Conservation (phyloP, 2,113 vertebrate genomes). For the Oreochromis spilurus region DNA sequence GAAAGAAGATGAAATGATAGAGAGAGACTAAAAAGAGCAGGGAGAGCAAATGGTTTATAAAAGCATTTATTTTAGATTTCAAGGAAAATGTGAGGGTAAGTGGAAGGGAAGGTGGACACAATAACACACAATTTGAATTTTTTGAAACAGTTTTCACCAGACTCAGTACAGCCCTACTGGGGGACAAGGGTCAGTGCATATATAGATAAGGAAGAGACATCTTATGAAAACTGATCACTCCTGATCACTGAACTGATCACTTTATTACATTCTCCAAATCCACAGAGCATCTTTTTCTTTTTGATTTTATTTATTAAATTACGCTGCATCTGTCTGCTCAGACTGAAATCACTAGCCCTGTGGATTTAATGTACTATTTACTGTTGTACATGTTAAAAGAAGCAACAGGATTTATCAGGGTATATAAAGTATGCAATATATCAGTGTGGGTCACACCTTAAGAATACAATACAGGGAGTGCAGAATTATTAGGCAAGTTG, state of each 20-base stretch:
- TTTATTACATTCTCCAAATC: background rate
- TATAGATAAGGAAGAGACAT: background rate
- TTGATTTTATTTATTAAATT: background rate
- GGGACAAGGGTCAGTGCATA: background rate
- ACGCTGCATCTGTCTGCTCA: background rate
- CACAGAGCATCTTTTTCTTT: background rate
- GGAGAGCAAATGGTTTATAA: background rate
- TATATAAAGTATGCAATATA: background rate
- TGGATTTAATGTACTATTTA: background rate
- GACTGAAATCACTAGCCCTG: background rate
- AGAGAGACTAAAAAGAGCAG: background rate
- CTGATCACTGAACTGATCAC: background rate
- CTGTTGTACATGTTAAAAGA: background rate
- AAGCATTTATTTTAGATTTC: background rate
- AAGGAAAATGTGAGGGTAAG: background rate
- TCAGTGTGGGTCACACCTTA: background rate
- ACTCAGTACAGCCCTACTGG: background rate
- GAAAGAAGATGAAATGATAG: background rate
- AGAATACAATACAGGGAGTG: too few relatives aligned
- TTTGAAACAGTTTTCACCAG: background rate
- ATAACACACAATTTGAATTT: background rate
- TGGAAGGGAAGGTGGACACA: background rate
- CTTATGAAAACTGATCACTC: background rate
- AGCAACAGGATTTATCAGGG: background rate
- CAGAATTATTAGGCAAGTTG: too few relatives aligned